Evolutionary conservation across 2,888 invertebrate species (phyloP).

Genomic region (Habroteleia sp.): DNA sequence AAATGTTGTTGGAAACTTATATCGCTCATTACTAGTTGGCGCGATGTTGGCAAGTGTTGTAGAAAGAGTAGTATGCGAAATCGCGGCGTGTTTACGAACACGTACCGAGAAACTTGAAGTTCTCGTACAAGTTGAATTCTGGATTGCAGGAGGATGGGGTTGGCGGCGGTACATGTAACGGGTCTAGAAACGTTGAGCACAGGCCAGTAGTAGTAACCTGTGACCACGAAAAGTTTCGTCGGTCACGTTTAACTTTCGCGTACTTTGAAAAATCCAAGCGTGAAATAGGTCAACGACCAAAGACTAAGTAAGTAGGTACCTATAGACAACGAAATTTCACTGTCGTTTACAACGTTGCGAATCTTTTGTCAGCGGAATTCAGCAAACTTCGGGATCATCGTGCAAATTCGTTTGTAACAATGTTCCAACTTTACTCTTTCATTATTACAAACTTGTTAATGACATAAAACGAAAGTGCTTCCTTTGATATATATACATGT

Average conservation of each 20-base stretch:
- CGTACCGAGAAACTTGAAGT: constrained; percentile 61
- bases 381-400: constrained; percentile 40
- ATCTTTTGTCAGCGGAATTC: constrained; percentile 57
- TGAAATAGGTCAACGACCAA: constrained; percentile 72
- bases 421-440: constrained; percentile 52
- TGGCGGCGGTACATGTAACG: constrained; percentile 49
- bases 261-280: constrained; percentile 70
- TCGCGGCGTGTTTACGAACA: constrained; percentile 64
- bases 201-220: constrained; percentile 63
- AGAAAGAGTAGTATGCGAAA: constrained; percentile 62
- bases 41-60: constrained; percentile 50
- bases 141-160: constrained; percentile 53
- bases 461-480: constrained; percentile 46
- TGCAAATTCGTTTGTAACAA: constrained; percentile 47
- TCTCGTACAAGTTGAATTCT: constrained; percentile 62
- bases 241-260: constrained; percentile 75
- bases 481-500: constrained; percentile 27
- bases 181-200: constrained; percentile 59
- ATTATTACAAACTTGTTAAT: constrained; percentile 58
- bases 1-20: constrained; percentile 46
- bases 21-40: constrained; percentile 57
- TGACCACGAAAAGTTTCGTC: constrained; percentile 74
- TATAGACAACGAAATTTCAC: constrained; percentile 58
- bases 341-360: constrained; percentile 52
- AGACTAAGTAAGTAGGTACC: constrained; percentile 57